Conservation (phyloP, 2,888 invertebrate genomes). For the Tenthredo livida region DNA sequence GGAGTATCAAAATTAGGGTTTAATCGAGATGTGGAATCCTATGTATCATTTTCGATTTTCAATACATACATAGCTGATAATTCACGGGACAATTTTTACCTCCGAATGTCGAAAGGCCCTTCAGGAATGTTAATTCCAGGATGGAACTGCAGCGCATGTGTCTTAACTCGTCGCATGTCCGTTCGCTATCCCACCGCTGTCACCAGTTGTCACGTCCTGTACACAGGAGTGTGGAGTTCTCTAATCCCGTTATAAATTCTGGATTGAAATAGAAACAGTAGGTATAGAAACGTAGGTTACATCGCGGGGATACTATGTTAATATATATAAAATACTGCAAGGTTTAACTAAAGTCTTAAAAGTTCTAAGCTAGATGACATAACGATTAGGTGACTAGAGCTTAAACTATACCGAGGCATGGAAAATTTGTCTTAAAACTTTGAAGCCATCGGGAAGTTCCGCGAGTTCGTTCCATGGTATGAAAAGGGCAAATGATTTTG, state of each 20-base stretch:
- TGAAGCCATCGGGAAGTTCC: background rate
- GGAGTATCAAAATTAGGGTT: background rate
- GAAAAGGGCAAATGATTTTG: slow-evolving; percentile 25
- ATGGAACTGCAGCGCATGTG: background rate
- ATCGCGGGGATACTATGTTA: background rate
- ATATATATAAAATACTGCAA: background rate
- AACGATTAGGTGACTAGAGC: background rate
- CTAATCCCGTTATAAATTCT: background rate
- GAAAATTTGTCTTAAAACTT: slow-evolving; percentile 14
- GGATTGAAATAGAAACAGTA: background rate
- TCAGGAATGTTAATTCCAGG: background rate
- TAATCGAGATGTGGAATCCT: background rate
- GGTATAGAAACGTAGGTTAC: background rate
- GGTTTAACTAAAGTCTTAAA: background rate
- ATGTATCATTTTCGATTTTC: background rate
- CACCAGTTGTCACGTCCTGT: slow-evolving; percentile 7
- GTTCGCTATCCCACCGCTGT: background rate
- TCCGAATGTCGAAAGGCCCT: background rate
- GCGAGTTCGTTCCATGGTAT: background rate
- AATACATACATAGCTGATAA: background rate
- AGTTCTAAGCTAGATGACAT: background rate
- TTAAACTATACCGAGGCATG: background rate
- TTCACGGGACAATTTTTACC: background rate
- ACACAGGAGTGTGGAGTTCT: background rate
- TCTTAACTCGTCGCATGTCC: background rate